These are phyloP conservation scores for Drepana falcataria DNA, from an alignment of 2,888 invertebrate species.

Conservation along the genomic window DNA sequence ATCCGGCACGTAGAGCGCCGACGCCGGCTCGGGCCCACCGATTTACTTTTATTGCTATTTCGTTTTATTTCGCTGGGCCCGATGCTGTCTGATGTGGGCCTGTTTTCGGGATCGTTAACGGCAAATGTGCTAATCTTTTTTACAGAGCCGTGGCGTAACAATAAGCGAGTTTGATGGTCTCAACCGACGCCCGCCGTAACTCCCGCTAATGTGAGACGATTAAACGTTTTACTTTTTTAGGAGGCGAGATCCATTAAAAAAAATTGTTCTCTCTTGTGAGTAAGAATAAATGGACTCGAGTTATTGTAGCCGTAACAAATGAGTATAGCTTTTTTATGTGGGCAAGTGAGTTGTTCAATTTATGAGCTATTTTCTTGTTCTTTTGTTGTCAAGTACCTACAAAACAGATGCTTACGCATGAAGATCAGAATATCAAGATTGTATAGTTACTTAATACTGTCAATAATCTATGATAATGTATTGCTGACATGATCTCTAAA, in stretches of 20 bases:
- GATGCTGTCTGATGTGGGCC: constrained; percentile 62
- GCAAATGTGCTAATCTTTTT: constrained; percentile 75
- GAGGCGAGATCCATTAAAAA: constrained; percentile 33
- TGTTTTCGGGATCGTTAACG: constrained; percentile 74
- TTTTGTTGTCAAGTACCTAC: no score
- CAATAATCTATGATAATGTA: no score
- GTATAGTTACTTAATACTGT: no score
- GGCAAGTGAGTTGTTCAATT: background rate
- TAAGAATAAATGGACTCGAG: background rate
- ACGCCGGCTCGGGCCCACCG: constrained; percentile 52
- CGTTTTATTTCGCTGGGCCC: constrained; percentile 64
- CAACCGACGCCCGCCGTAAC: constrained; percentile 46
- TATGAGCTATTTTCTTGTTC: background rate
- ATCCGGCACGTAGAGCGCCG: constrained; percentile 62
- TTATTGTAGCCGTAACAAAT: background rate
- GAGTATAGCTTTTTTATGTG: background rate
- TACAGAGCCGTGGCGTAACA: constrained; percentile 55
- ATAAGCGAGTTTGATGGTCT: constrained; percentile 56
- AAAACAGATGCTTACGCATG: no score
- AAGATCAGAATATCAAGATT: no score
- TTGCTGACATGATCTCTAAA: no score
- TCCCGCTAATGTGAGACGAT: constrained; percentile 53
- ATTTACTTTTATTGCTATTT: constrained; percentile 76
- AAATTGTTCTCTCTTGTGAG: constrained; percentile 21
- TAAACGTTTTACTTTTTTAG: constrained; percentile 50